A percentile compares a stretch with the other conserved stretches of the same genome.
Evolutionary conservation across 1,140 invertebrate genomes (phyloP).

Genomic region (Cephus cinctus): DNA sequence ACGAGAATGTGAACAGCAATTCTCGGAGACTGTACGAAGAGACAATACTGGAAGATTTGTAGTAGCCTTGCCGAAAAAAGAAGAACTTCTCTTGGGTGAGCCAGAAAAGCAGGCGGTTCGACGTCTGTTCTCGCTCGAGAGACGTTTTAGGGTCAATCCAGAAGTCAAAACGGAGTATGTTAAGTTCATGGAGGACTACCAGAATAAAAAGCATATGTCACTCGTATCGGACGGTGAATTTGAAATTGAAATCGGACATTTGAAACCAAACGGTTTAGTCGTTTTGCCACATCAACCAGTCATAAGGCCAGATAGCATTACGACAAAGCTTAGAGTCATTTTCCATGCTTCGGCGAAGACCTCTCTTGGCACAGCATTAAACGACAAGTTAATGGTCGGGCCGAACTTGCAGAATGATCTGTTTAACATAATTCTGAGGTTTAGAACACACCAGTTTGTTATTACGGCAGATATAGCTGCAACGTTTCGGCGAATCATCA

Average conservation of each 20-base stretch:
- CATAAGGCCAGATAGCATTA: slow-evolving; percentile 20
- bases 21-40: slow-evolving; percentile 12
- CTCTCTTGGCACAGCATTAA: slow-evolving; percentile 20
- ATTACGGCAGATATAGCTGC: slow-evolving; percentile 31
- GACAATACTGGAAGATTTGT: slow-evolving; percentile 19
- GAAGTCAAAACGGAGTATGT: slow-evolving; percentile 24
- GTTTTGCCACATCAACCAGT: slow-evolving; percentile 33
- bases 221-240: slow-evolving; percentile 1
- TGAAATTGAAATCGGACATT: no score
- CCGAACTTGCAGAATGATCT: slow-evolving; percentile 37
- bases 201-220: slow-evolving; percentile 29
- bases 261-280: slow-evolving; percentile 11
- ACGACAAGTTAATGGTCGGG: slow-evolving; percentile 24
- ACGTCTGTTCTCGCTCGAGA: slow-evolving; percentile 24
- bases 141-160: slow-evolving; percentile 16
- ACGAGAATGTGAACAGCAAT: slow-evolving; percentile 23
- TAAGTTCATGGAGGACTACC: slow-evolving; percentile 34
- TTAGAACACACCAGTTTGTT: slow-evolving; percentile 27
- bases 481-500: slow-evolving; percentile 30
- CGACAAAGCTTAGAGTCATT: slow-evolving; percentile 30
- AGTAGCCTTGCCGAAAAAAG: slow-evolving; percentile 21
- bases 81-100: slow-evolving; percentile 16
- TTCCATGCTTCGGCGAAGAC: slow-evolving; percentile 26
- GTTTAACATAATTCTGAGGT: slow-evolving; percentile 26
- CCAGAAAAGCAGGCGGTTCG: slow-evolving; percentile 17